Evolutionary conservation across 2,888 invertebrate species (phyloP).

Genomic region (Parelbella ahira): DNA sequence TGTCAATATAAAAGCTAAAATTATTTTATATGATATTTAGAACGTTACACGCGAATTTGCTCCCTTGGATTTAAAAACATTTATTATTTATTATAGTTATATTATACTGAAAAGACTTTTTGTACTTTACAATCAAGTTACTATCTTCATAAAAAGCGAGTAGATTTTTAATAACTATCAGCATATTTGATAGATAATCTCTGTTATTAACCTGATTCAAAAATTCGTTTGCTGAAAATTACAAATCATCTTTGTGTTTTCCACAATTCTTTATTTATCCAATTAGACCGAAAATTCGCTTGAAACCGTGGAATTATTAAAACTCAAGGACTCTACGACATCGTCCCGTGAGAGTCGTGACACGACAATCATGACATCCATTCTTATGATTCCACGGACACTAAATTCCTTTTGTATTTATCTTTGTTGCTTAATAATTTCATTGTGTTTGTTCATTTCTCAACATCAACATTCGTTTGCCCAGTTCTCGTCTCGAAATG

Average conservation of each 20-base stretch:
- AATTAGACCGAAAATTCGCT: conserved; percentile 13
- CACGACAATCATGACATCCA: conserved; percentile 24
- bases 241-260: conserved; percentile 4
- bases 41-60: too few relatives aligned
- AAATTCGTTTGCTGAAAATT: conserved; percentile 18
- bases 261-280: conserved; percentile 23
- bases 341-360: conserved; percentile 22
- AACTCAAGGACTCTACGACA: conserved; percentile 9
- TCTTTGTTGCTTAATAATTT: conserved; percentile 54
- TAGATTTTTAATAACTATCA: too few relatives aligned
- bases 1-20: too few relatives aligned
- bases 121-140: too few relatives aligned
- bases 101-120: too few relatives aligned
- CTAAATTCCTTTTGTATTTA: conserved; percentile 47
- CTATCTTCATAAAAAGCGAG: too few relatives aligned
- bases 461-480: conserved; percentile 39
- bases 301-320: conserved; percentile 15
- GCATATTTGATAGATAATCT: too few relatives aligned
- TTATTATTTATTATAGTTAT: too few relatives aligned
- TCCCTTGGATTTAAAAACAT: too few relatives aligned
- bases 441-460: conserved; percentile 56
- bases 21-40: too few relatives aligned
- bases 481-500: conserved; percentile 49
- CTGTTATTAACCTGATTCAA: not conserved
- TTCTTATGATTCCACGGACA: conserved; percentile 36